Conservation (phyloP, 2,888 invertebrate genomes). For the Polyommatus icarus region DNA sequence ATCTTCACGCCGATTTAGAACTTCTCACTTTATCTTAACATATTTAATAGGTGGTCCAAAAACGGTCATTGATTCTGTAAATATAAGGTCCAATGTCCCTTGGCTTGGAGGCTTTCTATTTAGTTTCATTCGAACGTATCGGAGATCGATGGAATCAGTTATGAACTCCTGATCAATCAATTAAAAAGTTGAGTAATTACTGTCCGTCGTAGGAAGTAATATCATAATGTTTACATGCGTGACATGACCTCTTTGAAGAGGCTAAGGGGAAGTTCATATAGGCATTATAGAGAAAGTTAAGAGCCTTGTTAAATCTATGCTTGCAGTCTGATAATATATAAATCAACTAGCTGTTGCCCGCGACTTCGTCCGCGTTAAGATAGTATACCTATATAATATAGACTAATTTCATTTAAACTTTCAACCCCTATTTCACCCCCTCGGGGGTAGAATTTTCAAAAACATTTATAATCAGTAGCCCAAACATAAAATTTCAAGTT, state of each 20-base stretch:
- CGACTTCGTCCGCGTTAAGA: too few species aligned
- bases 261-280: neutral
- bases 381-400: too few species aligned
- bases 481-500: too few species aligned
- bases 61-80: neutral
- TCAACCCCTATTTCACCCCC: too few species aligned
- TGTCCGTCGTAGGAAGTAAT: constrained; percentile 1
- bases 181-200: constrained; percentile 46
- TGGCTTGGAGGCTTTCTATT: neutral
- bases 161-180: constrained; percentile 61
- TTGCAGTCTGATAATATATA: neutral
- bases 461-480: too few species aligned
- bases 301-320: neutral
- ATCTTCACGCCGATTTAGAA: constrained; percentile 33
- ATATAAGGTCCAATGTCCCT: neutral
- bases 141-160: constrained; percentile 54
- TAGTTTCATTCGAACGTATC: constrained; percentile 30
- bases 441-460: too few species aligned
- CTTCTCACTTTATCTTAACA: constrained; percentile 20
- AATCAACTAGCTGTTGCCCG: too few species aligned
- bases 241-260: neutral
- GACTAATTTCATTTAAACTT: too few species aligned
- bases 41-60: neutral
- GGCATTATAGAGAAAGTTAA: neutral
- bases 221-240: neutral